Evolutionary conservation across 2,797 vertebrate genomes (phyloP), one percentile per base, ranked within the genome.

Genomic region (Poeciliopsis paucimaculata): DNA sequence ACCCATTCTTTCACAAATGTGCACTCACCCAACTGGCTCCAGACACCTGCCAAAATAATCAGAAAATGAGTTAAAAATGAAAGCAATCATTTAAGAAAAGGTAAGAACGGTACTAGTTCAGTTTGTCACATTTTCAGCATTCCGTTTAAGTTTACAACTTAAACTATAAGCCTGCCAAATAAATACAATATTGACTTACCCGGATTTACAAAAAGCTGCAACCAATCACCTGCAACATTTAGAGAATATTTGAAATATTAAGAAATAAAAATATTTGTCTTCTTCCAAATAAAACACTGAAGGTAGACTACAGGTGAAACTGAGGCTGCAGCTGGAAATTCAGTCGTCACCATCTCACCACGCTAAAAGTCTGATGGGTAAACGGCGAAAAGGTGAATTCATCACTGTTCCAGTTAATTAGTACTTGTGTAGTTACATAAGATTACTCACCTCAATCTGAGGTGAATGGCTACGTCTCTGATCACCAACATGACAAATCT

Each of bases 331-430:
- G 0, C 13, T 78, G 86, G 76, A 76, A 87, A 88, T 91, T 97
- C 96, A 97, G 96, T 91, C 46, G 18, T 87, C 75, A 92, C 75
- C 88, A 18, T 84, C 2, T 96, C 95, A 95, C 92, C 96, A 97
- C 75, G 81, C 68, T 83, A 57, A 72, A 34, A 83, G 90, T 98
- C 97, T 96, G 97, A 95, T 91, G 97, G 97, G 97, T 97, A 95
- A 95, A 95, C 94, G 93, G 94, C 95, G 4, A 94, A 89, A 77
- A 81, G 47, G 73, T 88, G 47, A 90, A 78, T 13, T 95, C 94
- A 95, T 95, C 93, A 95, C 51, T 85, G 83, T 79, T 82, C 70
- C 86, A 91, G 82, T 82, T 79, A 34, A 34, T 34, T 51, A 51
- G 20, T n/a, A 55, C 23, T 55, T 55, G n/a, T n/a, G 9, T n/a